These are phyloP conservation scores for Tortrix viridana DNA, from an alignment of 2,888 invertebrate species.

Conservation along the genomic window DNA sequence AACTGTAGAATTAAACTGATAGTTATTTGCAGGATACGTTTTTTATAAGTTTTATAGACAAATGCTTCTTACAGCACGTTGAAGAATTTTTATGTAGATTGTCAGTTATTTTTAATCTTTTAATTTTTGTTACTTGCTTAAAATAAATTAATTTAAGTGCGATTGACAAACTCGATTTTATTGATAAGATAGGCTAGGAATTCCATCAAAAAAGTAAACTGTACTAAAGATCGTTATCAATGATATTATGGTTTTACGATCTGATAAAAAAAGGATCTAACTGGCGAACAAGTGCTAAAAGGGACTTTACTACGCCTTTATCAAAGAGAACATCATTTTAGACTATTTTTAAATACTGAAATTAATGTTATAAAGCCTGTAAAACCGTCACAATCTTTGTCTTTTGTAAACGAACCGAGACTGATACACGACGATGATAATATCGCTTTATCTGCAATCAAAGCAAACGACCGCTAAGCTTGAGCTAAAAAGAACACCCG, in stretches of 20 bases:
- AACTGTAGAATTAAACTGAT: neutral
- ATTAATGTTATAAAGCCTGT: conserved; percentile 32
- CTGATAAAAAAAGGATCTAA: conserved; percentile 24
- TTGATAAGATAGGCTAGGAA: conserved; percentile 35
- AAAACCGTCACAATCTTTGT: conserved; percentile 49
- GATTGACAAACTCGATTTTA: conserved; percentile 23
- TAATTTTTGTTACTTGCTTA: neutral
- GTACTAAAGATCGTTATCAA: conserved; percentile 30
- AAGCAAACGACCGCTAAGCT: conserved; percentile 46
- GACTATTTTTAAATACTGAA: conserved; percentile 20
- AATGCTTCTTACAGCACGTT: neutral
- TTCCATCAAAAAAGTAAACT: conserved; percentile 31
- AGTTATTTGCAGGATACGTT: neutral
- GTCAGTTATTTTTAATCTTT: neutral
- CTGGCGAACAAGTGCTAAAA: conserved; percentile 21
- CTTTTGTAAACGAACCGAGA: conserved; percentile 52
- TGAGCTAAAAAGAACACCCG: neutral
- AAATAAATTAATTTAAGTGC: conserved; percentile 7
- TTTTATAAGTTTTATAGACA: conserved; percentile 5
- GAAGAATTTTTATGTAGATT: too few species aligned
- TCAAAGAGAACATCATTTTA: conserved; percentile 16
- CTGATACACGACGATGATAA: conserved; percentile 51
- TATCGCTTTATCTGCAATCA: conserved; percentile 52
- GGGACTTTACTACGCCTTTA: conserved; percentile 17
- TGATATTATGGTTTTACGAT: conserved; percentile 30